phyloP scores from a whole-genome alignment of 2,113 vertebrate species.

The Eublepharis macularius region DNA sequence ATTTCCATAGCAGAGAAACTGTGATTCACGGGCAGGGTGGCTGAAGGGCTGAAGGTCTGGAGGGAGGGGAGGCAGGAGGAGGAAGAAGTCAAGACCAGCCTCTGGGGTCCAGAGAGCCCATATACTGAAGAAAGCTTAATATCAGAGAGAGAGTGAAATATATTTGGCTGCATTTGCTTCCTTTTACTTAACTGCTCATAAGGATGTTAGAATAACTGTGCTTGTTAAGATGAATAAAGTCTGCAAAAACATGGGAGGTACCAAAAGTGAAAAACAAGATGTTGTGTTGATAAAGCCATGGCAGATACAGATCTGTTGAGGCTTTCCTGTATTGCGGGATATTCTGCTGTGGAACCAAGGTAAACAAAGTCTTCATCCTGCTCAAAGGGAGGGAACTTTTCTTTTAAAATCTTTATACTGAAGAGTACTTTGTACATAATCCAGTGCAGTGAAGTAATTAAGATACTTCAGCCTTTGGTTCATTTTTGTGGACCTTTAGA shows the following conservation, averaged over 20 bases:
- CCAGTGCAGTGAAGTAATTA: background rate
- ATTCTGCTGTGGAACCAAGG: background rate
- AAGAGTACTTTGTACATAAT: background rate
- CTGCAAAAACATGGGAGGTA: background rate
- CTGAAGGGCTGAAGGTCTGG: background rate
- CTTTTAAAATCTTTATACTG: background rate
- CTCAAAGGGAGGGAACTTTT: background rate
- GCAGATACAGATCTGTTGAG: background rate
- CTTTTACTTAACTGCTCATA: background rate
- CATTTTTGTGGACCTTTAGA: background rate
- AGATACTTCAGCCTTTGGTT: background rate
- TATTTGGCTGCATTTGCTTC: background rate
- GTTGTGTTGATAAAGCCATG: background rate
- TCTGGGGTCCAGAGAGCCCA: too few relatives aligned
- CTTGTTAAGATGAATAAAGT: background rate
- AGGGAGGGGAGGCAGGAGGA: too few relatives aligned
- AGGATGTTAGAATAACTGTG: background rate
- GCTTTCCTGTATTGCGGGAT: background rate
- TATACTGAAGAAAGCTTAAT: too few relatives aligned
- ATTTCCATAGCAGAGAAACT: background rate
- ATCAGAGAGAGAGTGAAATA: too few relatives aligned
- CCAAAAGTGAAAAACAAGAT: background rate
- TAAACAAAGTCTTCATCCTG: background rate
- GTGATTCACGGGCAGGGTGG: constrained; percentile 16
- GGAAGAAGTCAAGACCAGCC: too few relatives aligned